Conservation (phyloP, 2,797 vertebrate species). For the Rhinella marina region DNA sequence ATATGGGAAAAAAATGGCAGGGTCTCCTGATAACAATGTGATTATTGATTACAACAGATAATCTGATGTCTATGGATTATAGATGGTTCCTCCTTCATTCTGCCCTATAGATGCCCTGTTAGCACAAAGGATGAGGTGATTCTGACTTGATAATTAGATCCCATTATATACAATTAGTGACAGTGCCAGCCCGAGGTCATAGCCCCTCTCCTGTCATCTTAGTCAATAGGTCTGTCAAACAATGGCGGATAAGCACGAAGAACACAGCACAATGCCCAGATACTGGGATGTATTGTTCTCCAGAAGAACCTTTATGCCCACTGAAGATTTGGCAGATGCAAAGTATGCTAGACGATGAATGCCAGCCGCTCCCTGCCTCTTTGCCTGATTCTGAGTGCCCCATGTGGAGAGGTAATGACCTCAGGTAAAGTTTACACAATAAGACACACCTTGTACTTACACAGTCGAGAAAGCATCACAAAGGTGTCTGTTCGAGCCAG, state of each 20-base stretch:
- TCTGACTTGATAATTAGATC: not conserved
- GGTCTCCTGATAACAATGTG: too few species aligned
- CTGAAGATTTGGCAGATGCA: not conserved
- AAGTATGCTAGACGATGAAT: not conserved
- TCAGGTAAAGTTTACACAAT: constrained; percentile 47
- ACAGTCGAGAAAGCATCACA: constrained; percentile 11
- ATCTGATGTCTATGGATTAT: not conserved
- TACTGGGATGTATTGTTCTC: not conserved
- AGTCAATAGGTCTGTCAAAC: not conserved
- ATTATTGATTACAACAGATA: too few species aligned
- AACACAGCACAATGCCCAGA: not conserved
- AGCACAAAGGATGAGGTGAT: not conserved
- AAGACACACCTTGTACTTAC: constrained; percentile 52
- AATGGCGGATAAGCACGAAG: not conserved
- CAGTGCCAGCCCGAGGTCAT: too few species aligned
- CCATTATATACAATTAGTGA: not conserved
- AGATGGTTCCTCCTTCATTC: not conserved
- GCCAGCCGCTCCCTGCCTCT: constrained; percentile 31
- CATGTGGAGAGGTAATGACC: constrained; percentile 20
- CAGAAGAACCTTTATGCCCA: not conserved
- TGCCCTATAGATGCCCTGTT: not conserved
- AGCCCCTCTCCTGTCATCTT: not conserved
- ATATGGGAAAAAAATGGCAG: too few species aligned
- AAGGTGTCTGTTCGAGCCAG: not conserved
- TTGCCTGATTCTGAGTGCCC: not conserved